Conservation (phyloP, 2,797 vertebrate genomes). For the Pipistrellus kuhlii region DNA sequence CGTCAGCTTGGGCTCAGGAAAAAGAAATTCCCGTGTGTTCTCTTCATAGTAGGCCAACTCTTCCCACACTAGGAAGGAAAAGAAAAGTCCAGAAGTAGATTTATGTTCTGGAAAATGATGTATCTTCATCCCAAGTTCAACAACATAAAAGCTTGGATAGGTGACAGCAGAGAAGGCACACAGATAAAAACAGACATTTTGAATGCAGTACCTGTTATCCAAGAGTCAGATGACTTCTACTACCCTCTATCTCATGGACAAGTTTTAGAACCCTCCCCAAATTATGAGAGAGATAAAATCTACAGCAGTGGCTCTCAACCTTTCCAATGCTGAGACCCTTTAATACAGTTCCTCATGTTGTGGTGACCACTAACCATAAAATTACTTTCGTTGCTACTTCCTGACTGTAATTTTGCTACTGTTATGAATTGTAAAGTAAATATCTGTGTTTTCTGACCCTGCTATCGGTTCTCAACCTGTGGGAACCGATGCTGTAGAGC, state of each 20-base stretch:
- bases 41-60: conserved; percentile 89
- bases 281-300: background rate
- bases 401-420: too few species aligned
- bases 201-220: background rate
- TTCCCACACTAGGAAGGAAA: conserved; percentile 83
- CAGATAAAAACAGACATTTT: background rate
- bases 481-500: too few species aligned
- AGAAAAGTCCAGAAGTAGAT: conserved; percentile 12
- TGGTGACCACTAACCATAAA: too few species aligned
- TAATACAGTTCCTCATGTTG: too few species aligned
- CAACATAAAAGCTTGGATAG: conserved; percentile 18
- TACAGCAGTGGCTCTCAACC: too few species aligned
- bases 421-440: too few species aligned
- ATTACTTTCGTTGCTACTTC: too few species aligned
- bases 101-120: background rate
- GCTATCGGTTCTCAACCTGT: too few species aligned
- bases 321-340: too few species aligned
- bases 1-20: conserved; percentile 90
- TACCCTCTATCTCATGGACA: conserved; percentile 1
- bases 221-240: conserved; percentile 26
- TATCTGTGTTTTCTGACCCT: too few species aligned
- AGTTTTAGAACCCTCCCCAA: conserved; percentile 1
- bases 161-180: background rate
- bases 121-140: background rate
- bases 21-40: conserved; percentile 89